Evolutionary conservation across 1,140 invertebrate species (phyloP).

Genomic region (Paracyclopina nana): DNA sequence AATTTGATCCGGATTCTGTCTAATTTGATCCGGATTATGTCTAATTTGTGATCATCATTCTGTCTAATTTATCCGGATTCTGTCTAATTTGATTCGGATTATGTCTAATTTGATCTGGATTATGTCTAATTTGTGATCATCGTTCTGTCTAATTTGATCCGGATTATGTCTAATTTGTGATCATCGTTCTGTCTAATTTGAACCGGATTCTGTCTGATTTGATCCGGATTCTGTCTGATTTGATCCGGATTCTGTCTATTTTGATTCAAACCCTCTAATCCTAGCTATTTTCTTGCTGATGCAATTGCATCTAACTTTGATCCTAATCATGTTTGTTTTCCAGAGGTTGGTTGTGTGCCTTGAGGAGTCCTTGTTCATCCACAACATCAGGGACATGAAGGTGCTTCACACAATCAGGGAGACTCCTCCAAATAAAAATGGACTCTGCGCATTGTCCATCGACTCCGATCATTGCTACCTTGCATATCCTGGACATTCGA

Average conservation of each 20-base stretch:
- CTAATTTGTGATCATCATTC: too few species aligned
- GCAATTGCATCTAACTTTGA: not conserved
- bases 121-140: too few species aligned
- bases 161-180: too few species aligned
- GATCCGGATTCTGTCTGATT: not conserved
- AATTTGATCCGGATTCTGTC: too few species aligned
- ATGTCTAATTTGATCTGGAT: too few species aligned
- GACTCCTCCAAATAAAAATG: conserved; percentile 80
- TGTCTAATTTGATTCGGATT: too few species aligned
- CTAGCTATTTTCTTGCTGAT: not conserved
- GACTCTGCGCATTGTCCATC: conserved; percentile 73
- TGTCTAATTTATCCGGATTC: too few species aligned
- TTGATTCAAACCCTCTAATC: not conserved
- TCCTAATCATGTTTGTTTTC: conserved; percentile 24
- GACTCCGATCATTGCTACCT: conserved; percentile 77
- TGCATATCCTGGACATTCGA: conserved; percentile 86
- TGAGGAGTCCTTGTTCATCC: conserved; percentile 92
- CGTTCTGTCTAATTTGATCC: too few species aligned
- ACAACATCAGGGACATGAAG: conserved; percentile 98
- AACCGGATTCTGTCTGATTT: not conserved
- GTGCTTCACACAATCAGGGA: conserved; percentile 93
- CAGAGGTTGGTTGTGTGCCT: conserved; percentile 88
- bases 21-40: too few species aligned
- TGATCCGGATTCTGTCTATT: not conserved
- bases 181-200: not conserved